Evolutionary conservation across 1,140 invertebrate genomes (phyloP), one percentile per base, ranked within the genome.

Genomic region (Aphaenogaster rudis): DNA sequence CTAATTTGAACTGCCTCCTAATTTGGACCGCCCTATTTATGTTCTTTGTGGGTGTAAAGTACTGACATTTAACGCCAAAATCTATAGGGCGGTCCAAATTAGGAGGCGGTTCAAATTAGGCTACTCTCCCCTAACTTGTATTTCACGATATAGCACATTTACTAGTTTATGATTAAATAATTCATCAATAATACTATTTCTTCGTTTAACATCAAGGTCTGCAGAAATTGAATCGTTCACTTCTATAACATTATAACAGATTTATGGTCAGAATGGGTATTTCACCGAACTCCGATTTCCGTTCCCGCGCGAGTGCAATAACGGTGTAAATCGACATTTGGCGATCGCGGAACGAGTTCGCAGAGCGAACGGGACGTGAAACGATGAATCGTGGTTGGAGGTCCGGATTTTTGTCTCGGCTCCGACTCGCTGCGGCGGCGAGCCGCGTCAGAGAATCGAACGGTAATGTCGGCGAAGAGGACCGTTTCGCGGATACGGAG

Each of bases 401-500:
- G 39, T 84, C 54, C 33, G 80, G 28, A 74, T 84, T 84, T 84
- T 84, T 82, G 67, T 52, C 28, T 42, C 80, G 42, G n/a, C 57
- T 33, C 11, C 39, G 33, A 28, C 63, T 42, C n/a, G 79, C 15
- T 59, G 28, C 50, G 61, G 50, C 66, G 36, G 54, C 79, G 17
- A 45, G 39, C 64, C 64, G 48, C 69, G 45, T 76, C 42, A n/a
- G 54, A 61, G 80, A 39, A 84, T 76, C 80, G 80, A 84, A 84
- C 80, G 80, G 80, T 84, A 84, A 84, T n/a, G 54, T 72, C 67
- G 67, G 67, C 54, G 28, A 36, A 21, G 57, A 84, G 57, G 80
- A 84, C 69, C 80, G 72, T 79, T 86, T 79, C 74, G 82, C 74
- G 82, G 61, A 86, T 78, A 79, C 61, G 21, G 17, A n/a, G 81